Conservation (phyloP, 1,140 invertebrate genomes). For the Drosophila repleta region DNA sequence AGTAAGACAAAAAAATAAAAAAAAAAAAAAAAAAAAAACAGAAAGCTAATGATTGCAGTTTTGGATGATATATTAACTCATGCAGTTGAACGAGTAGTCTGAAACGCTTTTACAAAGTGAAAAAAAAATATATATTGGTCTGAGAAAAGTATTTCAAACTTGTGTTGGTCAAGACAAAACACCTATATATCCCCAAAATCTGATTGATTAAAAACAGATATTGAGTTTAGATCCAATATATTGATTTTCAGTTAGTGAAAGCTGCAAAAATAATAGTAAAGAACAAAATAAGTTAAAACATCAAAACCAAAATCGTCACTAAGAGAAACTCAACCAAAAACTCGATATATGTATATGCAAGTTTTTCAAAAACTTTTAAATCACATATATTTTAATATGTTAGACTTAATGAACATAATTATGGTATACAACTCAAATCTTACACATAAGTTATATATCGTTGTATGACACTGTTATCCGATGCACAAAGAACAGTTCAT, state of each 20-base stretch:
- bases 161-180: no score
- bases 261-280: neutral
- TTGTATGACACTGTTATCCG: no score
- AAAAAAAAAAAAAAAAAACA: neutral
- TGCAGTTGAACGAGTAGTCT: neutral
- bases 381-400: constrained; percentile 13
- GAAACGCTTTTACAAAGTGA: neutral
- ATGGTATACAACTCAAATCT: neutral
- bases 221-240: neutral
- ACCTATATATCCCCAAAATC: no score
- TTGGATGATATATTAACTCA: no score
- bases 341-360: constrained; percentile 25
- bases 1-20: neutral
- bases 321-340: constrained; percentile 64
- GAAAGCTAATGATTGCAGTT: neutral
- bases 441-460: no score
- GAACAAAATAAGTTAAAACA: constrained; percentile 11
- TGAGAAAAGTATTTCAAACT: no score
- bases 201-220: no score
- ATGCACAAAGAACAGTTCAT: no score
- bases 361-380: constrained; percentile 69
- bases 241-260: neutral
- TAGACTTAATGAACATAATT: neutral
- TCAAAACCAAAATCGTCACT: constrained; percentile 59
- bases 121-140: neutral